Evolutionary conservation across 2,113 vertebrate genomes (phyloP), one percentile per base, ranked within the genome.

Genomic region (Eptatretus burgeri): DNA sequence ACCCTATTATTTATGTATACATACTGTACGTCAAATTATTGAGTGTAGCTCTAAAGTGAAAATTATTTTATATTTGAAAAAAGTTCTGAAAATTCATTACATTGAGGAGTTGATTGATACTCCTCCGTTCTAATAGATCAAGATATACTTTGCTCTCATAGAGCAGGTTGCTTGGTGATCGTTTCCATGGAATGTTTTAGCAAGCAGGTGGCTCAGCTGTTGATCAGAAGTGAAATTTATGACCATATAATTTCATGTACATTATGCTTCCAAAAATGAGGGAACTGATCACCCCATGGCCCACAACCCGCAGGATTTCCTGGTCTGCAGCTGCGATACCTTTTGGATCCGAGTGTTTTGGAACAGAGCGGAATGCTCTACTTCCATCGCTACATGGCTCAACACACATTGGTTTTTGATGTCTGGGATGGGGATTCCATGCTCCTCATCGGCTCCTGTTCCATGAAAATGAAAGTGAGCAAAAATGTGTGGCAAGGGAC

Each of bases 381-480:
- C 76, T 94, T 98, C 49, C 10, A 80, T 64, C 76, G 67, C 60
- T 93, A 95, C 74, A 73, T 98, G 70, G 81, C 83, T 0, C 68
- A 74, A 17, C 83, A 94, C 64, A 77, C 76, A 17, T 74, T 98
- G 67, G 86, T 88, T 70, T 72, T 95, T 0, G 89, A 98, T 1
- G 51, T 85, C 64, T 98, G 91, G 91, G 85, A 95, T 1, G 84
- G 83, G 10, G 76, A 86, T 64, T 88, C 89, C 0, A 63, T 93
- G 73, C 82, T 91, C 10, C 83, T 93, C 0, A 67, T 98, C 0
- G 89, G 91, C 2, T 93, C 89, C 0, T 74, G 84, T 1, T 78
- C 81, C 0, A 70, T 94, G 1, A 79, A 72, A 50, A 74, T 95
- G 69, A 79, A 91, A 85, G 91, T 93, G 75, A 41, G 27, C 27